Conservation (phyloP, 2,113 vertebrate species). For the Ctenomys sociabilis region DNA sequence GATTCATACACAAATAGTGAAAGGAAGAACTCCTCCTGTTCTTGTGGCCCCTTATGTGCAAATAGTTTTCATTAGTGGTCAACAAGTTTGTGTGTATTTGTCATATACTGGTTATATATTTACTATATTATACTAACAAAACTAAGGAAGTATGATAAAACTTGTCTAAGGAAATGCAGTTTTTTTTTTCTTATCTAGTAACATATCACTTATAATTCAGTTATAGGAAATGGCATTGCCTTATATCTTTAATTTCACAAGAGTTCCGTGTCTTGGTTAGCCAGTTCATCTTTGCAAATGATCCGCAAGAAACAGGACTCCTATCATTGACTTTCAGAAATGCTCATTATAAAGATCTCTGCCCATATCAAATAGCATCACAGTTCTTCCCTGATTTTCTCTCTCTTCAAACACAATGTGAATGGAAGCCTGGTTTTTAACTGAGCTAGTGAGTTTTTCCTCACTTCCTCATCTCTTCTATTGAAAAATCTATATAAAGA, state of each 20-base stretch:
- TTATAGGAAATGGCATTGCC: neutral
- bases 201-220: neutral
- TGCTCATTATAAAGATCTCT: neutral
- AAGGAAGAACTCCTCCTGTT: neutral
- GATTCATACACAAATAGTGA: neutral
- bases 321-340: neutral
- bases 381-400: neutral
- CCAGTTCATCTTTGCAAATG: neutral
- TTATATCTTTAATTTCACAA: neutral
- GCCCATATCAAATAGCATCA: neutral
- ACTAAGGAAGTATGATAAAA: neutral
- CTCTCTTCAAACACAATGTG: slow-evolving; percentile 23
- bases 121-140: neutral
- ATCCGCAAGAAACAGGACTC: neutral
- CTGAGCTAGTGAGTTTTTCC: slow-evolving; percentile 29
- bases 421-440: slow-evolving; percentile 52
- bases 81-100: neutral
- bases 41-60: neutral
- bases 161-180: neutral
- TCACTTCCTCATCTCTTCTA: slow-evolving; percentile 38
- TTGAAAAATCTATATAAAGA: slow-evolving; percentile 64
- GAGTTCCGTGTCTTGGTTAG: neutral
- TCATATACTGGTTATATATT: neutral
- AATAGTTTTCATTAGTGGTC: neutral
- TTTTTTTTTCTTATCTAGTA: neutral